Evolutionary conservation across 2,797 vertebrate genomes (phyloP).

Genomic region (Coregonus ussuriensis): DNA sequence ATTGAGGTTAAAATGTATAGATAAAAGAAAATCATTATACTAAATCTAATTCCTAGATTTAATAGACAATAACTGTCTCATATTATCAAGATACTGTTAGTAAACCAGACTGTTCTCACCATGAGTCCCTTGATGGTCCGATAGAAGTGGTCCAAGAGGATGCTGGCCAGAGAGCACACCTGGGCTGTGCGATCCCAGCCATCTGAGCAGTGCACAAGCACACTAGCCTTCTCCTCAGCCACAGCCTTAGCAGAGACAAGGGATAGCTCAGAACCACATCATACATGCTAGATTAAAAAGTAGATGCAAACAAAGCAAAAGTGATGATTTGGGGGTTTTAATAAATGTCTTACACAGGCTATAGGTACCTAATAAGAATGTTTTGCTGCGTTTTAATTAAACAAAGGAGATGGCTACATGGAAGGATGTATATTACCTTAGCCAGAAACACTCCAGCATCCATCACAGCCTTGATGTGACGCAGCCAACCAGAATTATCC

Average conservation of each 20-base stretch:
- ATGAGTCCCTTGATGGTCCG: slow-evolving; percentile 81
- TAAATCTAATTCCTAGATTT: background rate
- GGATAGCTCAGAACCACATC: slow-evolving; percentile 8
- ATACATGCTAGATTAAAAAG: background rate
- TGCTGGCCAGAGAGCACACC: slow-evolving; percentile 79
- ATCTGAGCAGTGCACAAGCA: slow-evolving; percentile 82
- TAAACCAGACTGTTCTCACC: slow-evolving; percentile 64
- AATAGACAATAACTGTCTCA: background rate
- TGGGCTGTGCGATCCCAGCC: slow-evolving; percentile 83
- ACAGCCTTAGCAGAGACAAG: slow-evolving; percentile 66
- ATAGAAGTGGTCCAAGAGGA: slow-evolving; percentile 81
- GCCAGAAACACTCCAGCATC: slow-evolving; percentile 79
- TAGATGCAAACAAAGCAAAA: background rate
- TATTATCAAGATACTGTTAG: background rate
- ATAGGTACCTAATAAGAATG: no score
- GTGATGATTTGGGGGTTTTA: background rate
- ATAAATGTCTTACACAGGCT: background rate
- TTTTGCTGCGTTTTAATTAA: no score
- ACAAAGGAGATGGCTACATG: no score
- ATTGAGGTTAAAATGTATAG: background rate
- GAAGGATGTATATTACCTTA: slow-evolving; percentile 64
- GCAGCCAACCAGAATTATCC: slow-evolving; percentile 82
- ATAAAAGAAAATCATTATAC: background rate
- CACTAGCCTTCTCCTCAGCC: slow-evolving; percentile 75
- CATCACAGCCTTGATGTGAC: slow-evolving; percentile 84